phyloP scores from a whole-genome alignment of 2,797 vertebrate genomes.

The Sebastes oblongus region DNA sequence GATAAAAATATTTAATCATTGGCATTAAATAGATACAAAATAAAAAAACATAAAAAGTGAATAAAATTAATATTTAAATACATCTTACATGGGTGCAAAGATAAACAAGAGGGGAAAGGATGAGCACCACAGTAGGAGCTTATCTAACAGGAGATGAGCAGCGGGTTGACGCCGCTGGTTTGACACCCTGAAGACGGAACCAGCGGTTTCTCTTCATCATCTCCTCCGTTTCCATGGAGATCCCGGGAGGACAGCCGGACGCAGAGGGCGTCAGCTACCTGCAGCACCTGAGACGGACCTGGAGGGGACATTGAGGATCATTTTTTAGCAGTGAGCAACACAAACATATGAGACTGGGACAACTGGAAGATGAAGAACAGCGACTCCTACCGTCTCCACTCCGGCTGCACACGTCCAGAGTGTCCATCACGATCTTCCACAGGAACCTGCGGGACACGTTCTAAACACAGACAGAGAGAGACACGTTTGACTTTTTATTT shows the following conservation, averaged over 20 bases:
- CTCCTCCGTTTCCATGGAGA: conserved; percentile 13
- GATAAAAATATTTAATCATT: conserved; percentile 11
- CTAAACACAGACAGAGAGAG: conserved; percentile 35
- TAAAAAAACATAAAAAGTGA: not conserved
- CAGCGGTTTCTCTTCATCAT: conserved; percentile 19
- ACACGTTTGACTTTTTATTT: not conserved
- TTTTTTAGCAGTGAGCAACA: not conserved
- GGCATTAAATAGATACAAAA: conserved; percentile 30
- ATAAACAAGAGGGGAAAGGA: not conserved
- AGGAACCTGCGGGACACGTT: conserved; percentile 70
- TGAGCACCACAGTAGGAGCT: not conserved
- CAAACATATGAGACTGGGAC: not conserved
- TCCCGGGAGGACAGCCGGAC: conserved; percentile 41
- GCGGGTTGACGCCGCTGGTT: conserved; percentile 29
- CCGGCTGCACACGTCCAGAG: conserved; percentile 67
- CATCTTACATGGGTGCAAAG: not conserved
- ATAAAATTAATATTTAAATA: conserved; percentile 34
- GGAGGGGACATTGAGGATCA: not conserved
- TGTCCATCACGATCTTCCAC: conserved; percentile 76
- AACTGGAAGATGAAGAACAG: not conserved
- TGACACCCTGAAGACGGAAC: conserved; percentile 28
- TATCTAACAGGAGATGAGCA: conserved; percentile 61
- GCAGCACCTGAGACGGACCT: conserved; percentile 52
- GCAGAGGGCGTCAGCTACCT: conserved; percentile 56
- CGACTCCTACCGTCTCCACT: conserved; percentile 61